These are phyloP conservation scores for Embiotoca jacksoni DNA, from an alignment of 2,113 vertebrate genomes.

Conservation along the genomic window DNA sequence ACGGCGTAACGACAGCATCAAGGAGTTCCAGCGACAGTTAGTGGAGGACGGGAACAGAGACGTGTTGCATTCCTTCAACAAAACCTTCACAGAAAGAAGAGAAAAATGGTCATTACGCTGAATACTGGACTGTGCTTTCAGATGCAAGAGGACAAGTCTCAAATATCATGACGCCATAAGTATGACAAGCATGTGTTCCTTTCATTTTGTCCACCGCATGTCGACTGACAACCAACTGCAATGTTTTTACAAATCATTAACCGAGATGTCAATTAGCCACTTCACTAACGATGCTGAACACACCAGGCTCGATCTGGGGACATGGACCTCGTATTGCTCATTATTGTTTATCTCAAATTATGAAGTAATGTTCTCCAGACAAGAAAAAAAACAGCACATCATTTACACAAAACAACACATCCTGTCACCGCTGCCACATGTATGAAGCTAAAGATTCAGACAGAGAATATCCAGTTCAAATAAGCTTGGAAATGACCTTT, in stretches of 20 bases:
- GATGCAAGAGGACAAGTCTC: too few relatives aligned
- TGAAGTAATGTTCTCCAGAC: background rate
- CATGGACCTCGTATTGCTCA: background rate
- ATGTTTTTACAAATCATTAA: too few relatives aligned
- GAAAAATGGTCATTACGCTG: background rate
- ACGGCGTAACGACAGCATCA: constrained; percentile 72
- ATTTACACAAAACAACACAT: background rate
- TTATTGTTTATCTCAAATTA: background rate
- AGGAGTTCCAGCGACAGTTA: constrained; percentile 82
- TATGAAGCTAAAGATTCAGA: background rate
- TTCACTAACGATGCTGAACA: too few relatives aligned
- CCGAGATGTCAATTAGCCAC: too few relatives aligned
- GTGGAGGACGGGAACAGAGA: constrained; percentile 71
- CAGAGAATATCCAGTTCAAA: background rate
- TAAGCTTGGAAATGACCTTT: background rate
- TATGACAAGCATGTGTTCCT: too few relatives aligned
- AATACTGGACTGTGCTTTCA: too few relatives aligned
- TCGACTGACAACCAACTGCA: too few relatives aligned
- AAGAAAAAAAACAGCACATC: background rate
- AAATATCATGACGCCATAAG: too few relatives aligned
- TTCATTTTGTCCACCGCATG: too few relatives aligned
- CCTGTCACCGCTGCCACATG: background rate
- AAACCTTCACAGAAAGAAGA: constrained; percentile 54
- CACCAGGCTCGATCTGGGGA: too few relatives aligned
- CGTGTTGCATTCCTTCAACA: constrained; percentile 77